These are phyloP conservation scores for Ateles fusciceps DNA, from an alignment of 2,797 vertebrate species.

Conservation along the genomic window DNA sequence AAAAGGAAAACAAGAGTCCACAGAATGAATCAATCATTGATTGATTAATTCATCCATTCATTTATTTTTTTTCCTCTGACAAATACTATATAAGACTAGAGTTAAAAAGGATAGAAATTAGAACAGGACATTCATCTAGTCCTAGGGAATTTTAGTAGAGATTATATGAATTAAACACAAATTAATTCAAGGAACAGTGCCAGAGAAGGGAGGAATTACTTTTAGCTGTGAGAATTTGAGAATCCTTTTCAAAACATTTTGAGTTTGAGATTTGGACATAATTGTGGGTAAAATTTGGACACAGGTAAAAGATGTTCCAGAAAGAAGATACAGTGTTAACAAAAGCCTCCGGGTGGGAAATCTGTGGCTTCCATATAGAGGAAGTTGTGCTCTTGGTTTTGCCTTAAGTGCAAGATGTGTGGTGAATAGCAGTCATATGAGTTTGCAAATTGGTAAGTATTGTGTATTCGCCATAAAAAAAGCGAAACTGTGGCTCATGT, in stretches of 20 bases:
- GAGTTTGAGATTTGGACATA: conserved; percentile 33
- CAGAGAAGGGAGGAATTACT: not conserved
- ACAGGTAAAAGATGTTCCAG: not conserved
- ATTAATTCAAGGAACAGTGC: not conserved
- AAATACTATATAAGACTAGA: conserved; percentile 9
- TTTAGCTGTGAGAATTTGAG: not conserved
- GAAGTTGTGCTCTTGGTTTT: not conserved
- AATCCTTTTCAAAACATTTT: conserved; percentile 24
- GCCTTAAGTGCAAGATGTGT: not conserved
- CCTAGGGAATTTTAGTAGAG: not conserved
- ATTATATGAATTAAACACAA: conserved; percentile 16
- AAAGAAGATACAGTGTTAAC: not conserved
- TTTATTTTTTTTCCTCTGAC: not conserved
- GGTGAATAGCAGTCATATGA: not conserved
- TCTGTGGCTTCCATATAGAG: not conserved
- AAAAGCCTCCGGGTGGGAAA: not conserved
- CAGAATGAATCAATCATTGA: not conserved
- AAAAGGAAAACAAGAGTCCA: not conserved
- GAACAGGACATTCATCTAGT: not conserved
- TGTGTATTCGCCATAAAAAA: not conserved
- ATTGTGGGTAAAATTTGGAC: not conserved
- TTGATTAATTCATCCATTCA: not conserved
- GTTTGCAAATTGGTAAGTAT: not conserved
- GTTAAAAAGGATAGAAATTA: not conserved
- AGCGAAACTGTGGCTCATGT: not conserved